phyloP scores from a whole-genome alignment of 2,888 invertebrate genomes.

The Eutolmus rufibarbis region DNA sequence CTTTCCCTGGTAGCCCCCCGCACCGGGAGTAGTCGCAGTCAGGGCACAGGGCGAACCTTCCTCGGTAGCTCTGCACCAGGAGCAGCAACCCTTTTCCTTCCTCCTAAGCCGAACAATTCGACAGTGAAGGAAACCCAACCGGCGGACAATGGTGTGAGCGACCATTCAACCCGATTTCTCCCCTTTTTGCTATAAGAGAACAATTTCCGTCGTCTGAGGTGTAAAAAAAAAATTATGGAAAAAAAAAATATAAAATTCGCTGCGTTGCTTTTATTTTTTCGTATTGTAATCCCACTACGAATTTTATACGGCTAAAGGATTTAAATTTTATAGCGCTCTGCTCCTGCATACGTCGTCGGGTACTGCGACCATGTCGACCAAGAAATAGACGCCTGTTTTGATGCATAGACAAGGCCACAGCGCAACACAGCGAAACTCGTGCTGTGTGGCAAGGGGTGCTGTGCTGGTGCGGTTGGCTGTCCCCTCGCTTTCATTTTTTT shows the following conservation, averaged over 20 bases:
- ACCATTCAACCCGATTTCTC: conserved; percentile 28
- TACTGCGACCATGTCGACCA: neutral
- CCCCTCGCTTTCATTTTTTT: neutral
- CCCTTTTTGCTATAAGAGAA: conserved; percentile 15
- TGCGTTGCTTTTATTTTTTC: neutral
- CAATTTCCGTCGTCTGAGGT: conserved; percentile 32
- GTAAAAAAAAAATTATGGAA: no score
- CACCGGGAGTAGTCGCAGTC: neutral
- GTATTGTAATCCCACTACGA: conserved; percentile 18
- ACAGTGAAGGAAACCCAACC: neutral
- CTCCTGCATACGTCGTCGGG: neutral
- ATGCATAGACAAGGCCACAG: neutral
- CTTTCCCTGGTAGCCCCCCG: neutral
- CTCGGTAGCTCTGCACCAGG: neutral
- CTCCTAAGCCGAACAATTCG: neutral
- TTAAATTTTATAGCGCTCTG: conserved; percentile 12
- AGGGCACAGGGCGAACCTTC: neutral
- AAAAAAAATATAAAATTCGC: neutral
- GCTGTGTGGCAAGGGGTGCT: neutral
- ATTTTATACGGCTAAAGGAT: conserved; percentile 12
- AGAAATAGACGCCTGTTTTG: neutral
- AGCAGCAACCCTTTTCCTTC: neutral
- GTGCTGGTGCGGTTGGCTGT: neutral
- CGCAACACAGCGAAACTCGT: neutral
- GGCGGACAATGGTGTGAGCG: conserved; percentile 16